Conservation (phyloP, 2,888 invertebrate species). For the Caenorhabditis becei region DNA sequence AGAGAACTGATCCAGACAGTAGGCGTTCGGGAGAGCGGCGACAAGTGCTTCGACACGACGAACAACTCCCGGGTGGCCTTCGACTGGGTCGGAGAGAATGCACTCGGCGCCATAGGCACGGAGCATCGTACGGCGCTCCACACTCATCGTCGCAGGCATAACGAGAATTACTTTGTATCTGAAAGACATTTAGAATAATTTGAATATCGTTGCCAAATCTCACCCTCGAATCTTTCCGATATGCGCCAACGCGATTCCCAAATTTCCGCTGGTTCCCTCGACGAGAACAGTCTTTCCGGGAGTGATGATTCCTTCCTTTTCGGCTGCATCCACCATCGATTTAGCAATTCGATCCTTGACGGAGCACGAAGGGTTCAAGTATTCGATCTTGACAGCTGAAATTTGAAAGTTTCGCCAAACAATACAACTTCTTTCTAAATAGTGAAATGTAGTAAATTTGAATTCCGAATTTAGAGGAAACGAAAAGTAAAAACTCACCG, state of each 20-base stretch:
- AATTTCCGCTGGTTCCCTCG: constrained; percentile 79
- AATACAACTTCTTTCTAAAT: no score
- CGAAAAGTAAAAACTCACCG: constrained; percentile 68
- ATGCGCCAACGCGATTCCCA: constrained; percentile 79
- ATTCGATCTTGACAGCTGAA: constrained; percentile 80
- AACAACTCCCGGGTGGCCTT: constrained; percentile 60
- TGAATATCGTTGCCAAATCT: not conserved
- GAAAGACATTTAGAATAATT: constrained; percentile 1
- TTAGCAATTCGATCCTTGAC: constrained; percentile 80
- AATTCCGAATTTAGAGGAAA: not conserved
- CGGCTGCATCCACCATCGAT: constrained; percentile 76
- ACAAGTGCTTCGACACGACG: constrained; percentile 53
- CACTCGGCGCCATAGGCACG: constrained; percentile 73
- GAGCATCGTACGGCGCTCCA: constrained; percentile 77
- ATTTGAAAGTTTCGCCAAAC: no score
- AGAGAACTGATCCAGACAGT: constrained; percentile 73
- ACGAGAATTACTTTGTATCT: constrained; percentile 79
- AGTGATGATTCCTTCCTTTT: constrained; percentile 53
- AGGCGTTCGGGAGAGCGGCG: constrained; percentile 61
- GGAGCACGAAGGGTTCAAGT: constrained; percentile 78
- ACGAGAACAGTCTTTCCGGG: constrained; percentile 72
- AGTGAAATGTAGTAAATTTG: no score
- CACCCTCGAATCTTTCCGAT: constrained; percentile 56
- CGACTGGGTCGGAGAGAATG: constrained; percentile 60
- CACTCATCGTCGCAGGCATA: constrained; percentile 80